Percentiles rank a stretch among this genome's conserved stretches.
phyloP scores from a whole-genome alignment of 2,113 vertebrate genomes.

The Oophaga pumilio region DNA sequence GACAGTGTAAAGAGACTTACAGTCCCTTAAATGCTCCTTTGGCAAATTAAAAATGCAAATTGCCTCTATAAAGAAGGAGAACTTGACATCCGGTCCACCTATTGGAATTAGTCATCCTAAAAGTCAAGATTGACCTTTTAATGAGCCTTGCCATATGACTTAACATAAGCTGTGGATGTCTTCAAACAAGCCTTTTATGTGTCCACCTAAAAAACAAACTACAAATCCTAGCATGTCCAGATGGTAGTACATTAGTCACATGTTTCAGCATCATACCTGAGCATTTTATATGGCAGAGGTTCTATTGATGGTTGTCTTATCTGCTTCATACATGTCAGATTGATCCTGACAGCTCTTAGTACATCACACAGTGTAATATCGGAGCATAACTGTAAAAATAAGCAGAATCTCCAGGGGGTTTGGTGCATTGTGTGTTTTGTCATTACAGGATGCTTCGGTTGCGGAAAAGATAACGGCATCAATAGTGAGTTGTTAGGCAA shows the following conservation, averaged over 20 bases:
- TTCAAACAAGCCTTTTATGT: too few species aligned
- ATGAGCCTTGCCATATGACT: too few species aligned
- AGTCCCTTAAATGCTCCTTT: too few species aligned
- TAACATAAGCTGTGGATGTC: too few species aligned
- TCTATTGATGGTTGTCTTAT: background rate
- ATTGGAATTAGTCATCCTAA: too few species aligned
- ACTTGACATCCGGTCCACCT: too few species aligned
- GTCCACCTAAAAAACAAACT: too few species aligned
- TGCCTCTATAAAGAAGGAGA: too few species aligned
- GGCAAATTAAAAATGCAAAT: too few species aligned
- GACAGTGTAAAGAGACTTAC: too few species aligned
- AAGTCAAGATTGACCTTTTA: too few species aligned
- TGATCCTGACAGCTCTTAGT: background rate
- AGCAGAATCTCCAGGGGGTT: background rate
- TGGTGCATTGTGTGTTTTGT: slow-evolving; percentile 6
- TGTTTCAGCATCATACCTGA: background rate
- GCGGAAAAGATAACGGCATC: slow-evolving; percentile 34
- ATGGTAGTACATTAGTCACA: background rate
- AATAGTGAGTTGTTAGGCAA: slow-evolving; percentile 43
- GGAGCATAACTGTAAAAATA: background rate
- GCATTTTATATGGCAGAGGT: background rate
- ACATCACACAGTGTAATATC: background rate
- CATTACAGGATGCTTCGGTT: slow-evolving; percentile 28
- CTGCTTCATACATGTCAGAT: background rate
- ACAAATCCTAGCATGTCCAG: background rate